A percentile compares a stretch with the other conserved stretches of the same genome.
Evolutionary conservation across 2,797 vertebrate species (phyloP).

Genomic region (Agapornis canus): DNA sequence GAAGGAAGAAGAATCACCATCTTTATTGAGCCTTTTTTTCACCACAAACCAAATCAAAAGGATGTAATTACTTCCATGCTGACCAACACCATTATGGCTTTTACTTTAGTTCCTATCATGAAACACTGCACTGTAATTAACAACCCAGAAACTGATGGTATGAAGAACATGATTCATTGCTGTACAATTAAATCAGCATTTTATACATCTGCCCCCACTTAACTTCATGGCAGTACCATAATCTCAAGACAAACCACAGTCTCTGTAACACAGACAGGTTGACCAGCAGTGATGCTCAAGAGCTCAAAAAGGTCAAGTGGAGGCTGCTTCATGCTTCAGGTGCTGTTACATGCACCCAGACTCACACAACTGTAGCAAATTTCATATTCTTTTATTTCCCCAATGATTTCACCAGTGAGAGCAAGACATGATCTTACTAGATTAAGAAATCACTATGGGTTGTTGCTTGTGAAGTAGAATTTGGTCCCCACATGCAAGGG

Average conservation of each 20-base stretch:
- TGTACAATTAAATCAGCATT: neutral
- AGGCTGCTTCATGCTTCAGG: neutral
- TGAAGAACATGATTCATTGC: neutral
- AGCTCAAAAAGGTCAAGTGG: neutral
- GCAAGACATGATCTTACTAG: fast-evolving
- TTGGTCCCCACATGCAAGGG: neutral
- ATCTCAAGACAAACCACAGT: neutral
- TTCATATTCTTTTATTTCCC: neutral
- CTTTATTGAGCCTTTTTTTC: neutral
- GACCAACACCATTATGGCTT: conserved; percentile 31
- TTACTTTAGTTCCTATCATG: neutral
- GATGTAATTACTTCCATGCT: conserved; percentile 29
- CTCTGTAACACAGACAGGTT: too few relatives aligned
- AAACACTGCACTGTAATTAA: conserved; percentile 41
- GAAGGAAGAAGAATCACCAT: neutral
- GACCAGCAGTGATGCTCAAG: neutral
- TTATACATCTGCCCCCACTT: neutral
- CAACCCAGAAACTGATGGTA: neutral
- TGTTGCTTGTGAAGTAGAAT: neutral
- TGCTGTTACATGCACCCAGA: fast-evolving
- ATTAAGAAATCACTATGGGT: fast-evolving
- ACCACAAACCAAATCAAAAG: neutral
- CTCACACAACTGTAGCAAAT: neutral
- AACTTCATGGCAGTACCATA: neutral
- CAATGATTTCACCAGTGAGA: neutral